phyloP scores from a whole-genome alignment of 2,113 vertebrate species.

The Phrynosoma blainvillii region DNA sequence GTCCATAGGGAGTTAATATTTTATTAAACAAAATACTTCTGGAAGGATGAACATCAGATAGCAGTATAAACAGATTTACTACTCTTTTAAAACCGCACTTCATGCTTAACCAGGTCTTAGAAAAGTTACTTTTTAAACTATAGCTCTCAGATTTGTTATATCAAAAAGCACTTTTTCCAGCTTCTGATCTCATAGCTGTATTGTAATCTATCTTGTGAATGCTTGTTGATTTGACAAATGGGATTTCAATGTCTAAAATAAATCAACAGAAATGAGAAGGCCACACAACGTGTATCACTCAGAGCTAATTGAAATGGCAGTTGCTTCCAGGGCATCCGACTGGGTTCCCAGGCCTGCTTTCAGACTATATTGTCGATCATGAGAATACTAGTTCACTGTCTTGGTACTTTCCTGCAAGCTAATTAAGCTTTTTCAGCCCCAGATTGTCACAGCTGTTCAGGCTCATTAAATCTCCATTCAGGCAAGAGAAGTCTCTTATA shows the following conservation, averaged over 20 bases:
- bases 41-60: slow-evolving; percentile 32
- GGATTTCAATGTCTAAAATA: background rate
- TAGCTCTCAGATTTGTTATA: too few relatives aligned
- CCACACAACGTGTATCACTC: slow-evolving; percentile 45
- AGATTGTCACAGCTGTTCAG: slow-evolving; percentile 66
- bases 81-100: slow-evolving; percentile 9
- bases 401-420: slow-evolving; percentile 51
- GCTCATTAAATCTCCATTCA: slow-evolving; percentile 65
- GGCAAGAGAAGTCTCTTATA: slow-evolving; percentile 39
- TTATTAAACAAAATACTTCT: slow-evolving; percentile 9
- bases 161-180: too few relatives aligned
- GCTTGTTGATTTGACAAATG: background rate
- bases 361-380: slow-evolving; percentile 51
- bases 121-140: background rate
- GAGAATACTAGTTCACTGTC: slow-evolving; percentile 54
- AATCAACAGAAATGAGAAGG: slow-evolving; percentile 38
- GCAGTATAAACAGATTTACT: slow-evolving; percentile 10
- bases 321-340: slow-evolving; percentile 34
- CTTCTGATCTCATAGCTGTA: background rate
- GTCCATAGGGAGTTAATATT: background rate
- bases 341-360: slow-evolving; percentile 51
- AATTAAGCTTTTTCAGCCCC: slow-evolving; percentile 66
- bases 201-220: background rate
- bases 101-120: background rate
- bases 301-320: slow-evolving; percentile 46